These are phyloP conservation scores for Xanthorhoe designata DNA, from an alignment of 2,888 invertebrate species.

Conservation along the genomic window DNA sequence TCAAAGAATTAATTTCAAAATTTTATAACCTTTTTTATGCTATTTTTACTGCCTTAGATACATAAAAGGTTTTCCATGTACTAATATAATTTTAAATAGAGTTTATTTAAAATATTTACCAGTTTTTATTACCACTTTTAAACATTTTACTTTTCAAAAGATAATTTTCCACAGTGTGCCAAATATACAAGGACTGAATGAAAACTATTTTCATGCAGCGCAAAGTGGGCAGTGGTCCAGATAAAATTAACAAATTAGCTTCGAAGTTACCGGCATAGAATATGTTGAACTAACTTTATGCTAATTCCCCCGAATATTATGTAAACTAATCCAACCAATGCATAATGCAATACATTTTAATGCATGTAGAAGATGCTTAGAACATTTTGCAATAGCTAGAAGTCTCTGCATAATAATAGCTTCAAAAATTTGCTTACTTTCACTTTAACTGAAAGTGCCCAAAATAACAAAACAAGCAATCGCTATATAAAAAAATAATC, in stretches of 20 bases:
- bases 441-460: too few species aligned
- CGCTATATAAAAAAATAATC: too few species aligned
- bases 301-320: slow-evolving; percentile 35
- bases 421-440: too few species aligned
- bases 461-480: too few species aligned
- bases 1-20: too few species aligned
- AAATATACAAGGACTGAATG: slow-evolving; percentile 11
- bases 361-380: slow-evolving; percentile 5
- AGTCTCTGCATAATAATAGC: neutral
- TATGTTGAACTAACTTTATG: slow-evolving; percentile 36
- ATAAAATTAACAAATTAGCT: slow-evolving; percentile 39
- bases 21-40: too few species aligned
- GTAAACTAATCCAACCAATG: slow-evolving; percentile 31
- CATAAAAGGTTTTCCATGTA: too few species aligned
- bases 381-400: neutral
- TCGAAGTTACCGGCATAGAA: slow-evolving; percentile 22
- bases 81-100: too few species aligned
- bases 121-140: too few species aligned
- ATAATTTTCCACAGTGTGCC: neutral
- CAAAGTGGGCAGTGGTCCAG: slow-evolving; percentile 34
- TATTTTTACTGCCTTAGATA: too few species aligned
- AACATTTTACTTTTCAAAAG: neutral
- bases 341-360: slow-evolving; percentile 23
- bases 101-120: too few species aligned
- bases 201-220: slow-evolving; percentile 32